Evolutionary conservation across 2,888 invertebrate species (phyloP), one percentile per base, ranked within the genome.

Genomic region (Eupithecia insigniata): DNA sequence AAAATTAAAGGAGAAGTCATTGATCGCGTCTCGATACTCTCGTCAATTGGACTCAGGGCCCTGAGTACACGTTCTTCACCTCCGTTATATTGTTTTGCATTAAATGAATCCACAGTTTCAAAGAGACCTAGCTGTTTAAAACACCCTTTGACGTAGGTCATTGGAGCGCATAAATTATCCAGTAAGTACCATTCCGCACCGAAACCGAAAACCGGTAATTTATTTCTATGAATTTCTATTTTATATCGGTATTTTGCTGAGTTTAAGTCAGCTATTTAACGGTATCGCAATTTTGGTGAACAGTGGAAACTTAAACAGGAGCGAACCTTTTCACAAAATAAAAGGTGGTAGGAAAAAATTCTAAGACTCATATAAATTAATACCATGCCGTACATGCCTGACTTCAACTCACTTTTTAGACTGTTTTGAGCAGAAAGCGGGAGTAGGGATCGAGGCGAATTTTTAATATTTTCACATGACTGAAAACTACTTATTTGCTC

Each of bases 181-280:
- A 26, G 74, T 71, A 79, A 80, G 78, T 77, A 73, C 76, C 73
- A 67, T 76, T 74, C 75, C 76, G 76, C 71, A 77, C 75, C 74
- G 69, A 70, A 71, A 73, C 79, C 82, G 82, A 84, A 85, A 86
- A 83, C 84, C 82, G 83, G 83, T 86, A 84, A 88, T 88, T 88
- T 88, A 87, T 89, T 84, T 88, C 86, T 86, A 85, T 87, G 83
- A 84, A 84, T 86, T 85, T 85, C 86, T 87, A 86, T 85, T 87
- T 84, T 78, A 83, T 82, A 78, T 79, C 70, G 76, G 72, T 80
- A 81, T 75, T 79, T 67, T 62, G 64, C 26, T 39, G 36, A 39
- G 34, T 12, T 64, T 36, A 22, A 26, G 26, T 30, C 30, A 30
- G 30, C 30, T 60, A 60, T 60, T 60, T 18, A 30, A 30, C 30